Evolutionary conservation across 2,797 vertebrate species (phyloP), one percentile per base, ranked within the genome.

Genomic region (Rhinatrema bivittatum): DNA sequence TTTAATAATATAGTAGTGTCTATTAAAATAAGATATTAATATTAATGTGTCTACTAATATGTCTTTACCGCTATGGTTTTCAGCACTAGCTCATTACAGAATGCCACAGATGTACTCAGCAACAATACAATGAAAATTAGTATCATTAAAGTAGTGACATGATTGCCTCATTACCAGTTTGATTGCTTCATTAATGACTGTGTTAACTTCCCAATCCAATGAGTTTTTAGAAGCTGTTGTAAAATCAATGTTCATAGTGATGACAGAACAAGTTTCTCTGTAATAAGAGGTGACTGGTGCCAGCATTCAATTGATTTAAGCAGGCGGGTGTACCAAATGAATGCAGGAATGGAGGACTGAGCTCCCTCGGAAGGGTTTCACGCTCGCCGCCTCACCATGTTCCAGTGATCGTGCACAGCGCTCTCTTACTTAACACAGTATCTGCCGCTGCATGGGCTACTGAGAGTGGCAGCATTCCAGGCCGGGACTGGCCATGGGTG

Each of bases 171-270:
- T 43, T 56, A 65, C 64, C 58, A 56, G 39, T 62, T 62, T 54
- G 53, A 75, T 66, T 61, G 68, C 42, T 60, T 78, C 65, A 55
- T 53, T 82, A 76, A 78, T 46, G 63, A 16, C 60, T 53, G 31
- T 34, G 67, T 75, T 71, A 77, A 81, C 74, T 73, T 70, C 76
- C 67, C 65, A 67, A 21, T 58, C 56, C 57, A 5, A 41, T 7
- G 59, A 59, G 47, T 60, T 56, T 51, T 31, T 35, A 41, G 41
- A 59, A 58, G 66, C 56, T 23, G 33, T 36, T 40, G 42, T 62
- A 49, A 56, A 79, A 81, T 81, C 73, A 54, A 69, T 74, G 69
- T 60, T 66, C 62, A 56, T 54, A 74, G 62, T 29, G 10, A 65
- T 26, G 53, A 62, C 60, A 39, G 44, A 49, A 36, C 20, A 7